Evolutionary conservation across 2,113 vertebrate species (phyloP).

Genomic region (Ceyx margarethae): DNA sequence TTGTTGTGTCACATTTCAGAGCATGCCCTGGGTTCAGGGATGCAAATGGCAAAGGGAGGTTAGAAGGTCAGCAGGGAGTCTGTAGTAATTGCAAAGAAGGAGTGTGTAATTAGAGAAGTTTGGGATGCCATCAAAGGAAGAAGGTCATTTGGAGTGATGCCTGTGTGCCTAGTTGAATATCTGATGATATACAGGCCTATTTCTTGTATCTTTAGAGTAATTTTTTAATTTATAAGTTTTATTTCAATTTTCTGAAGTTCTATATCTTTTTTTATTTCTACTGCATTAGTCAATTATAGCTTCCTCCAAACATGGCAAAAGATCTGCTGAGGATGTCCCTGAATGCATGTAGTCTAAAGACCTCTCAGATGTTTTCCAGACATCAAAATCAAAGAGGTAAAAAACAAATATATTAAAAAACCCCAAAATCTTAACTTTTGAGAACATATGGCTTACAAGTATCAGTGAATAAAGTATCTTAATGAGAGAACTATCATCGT

Average conservation of each 20-base stretch:
- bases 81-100: slow-evolving; percentile 34
- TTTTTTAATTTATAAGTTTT: neutral
- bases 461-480: neutral
- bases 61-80: slow-evolving; percentile 43
- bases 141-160: slow-evolving; percentile 28
- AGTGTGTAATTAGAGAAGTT: slow-evolving; percentile 42
- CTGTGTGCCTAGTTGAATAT: neutral
- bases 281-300: neutral
- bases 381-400: neutral
- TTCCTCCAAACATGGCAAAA: neutral
- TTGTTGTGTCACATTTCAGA: slow-evolving; percentile 46
- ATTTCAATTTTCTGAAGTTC: neutral
- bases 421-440: neutral
- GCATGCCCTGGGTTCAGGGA: slow-evolving; percentile 17
- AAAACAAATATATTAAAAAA: neutral
- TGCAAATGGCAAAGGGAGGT: slow-evolving; percentile 34
- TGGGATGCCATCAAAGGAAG: slow-evolving; percentile 26
- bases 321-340: neutral
- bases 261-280: neutral
- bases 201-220: neutral
- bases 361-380: neutral
- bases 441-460: neutral
- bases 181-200: neutral
- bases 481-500: neutral
- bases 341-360: neutral